Evolutionary conservation across 2,797 vertebrate genomes (phyloP), one percentile per base, ranked within the genome.

Genomic region (Arnoldichthys spilopterus): DNA sequence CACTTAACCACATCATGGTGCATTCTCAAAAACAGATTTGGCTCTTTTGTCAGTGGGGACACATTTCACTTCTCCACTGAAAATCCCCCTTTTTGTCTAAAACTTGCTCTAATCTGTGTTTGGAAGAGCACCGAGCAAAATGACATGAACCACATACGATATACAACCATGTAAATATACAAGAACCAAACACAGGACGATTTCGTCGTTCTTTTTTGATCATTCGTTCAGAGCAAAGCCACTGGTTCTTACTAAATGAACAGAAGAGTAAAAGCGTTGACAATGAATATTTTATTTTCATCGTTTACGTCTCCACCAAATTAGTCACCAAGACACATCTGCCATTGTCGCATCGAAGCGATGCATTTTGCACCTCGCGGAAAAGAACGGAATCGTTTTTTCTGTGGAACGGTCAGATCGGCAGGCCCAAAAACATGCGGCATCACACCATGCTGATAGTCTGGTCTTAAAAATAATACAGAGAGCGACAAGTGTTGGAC

Each of bases 401-500:
- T 67, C 45, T 8, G 34, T 66, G 0, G 15, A 59, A 34, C 18
- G 34, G 43, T 56, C 63, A 8, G 70, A 40, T 70, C 59, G 53
- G 62, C 30, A 54, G 67, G 49, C 51, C 45, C 30, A 53, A n/a
- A 77, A 28, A 69, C 73, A 63, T 15, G 54, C 32, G 28, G 12
- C 32, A 40, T 77, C 59, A 49, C 70, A 77, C 56, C 45, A 72
- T 26, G 66, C 45, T 73, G 22, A 58, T 82, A 79, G 70, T 77
- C 70, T 74, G 15, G 1, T 70, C 53, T 79, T 43, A 62, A 67
- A 70, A 59, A 20, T 37, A 45, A 73, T 40, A 49, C 67, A 62
- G 37, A 45, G 51, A 62, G 76, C 7, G 61, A 58, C 26, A 54
- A 32, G 61, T 47, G 51, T 45, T 18, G 20, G 58, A 30, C 34